phyloP scores from a whole-genome alignment of 2,888 invertebrate species.

The Drosophila flavopinicola region DNA sequence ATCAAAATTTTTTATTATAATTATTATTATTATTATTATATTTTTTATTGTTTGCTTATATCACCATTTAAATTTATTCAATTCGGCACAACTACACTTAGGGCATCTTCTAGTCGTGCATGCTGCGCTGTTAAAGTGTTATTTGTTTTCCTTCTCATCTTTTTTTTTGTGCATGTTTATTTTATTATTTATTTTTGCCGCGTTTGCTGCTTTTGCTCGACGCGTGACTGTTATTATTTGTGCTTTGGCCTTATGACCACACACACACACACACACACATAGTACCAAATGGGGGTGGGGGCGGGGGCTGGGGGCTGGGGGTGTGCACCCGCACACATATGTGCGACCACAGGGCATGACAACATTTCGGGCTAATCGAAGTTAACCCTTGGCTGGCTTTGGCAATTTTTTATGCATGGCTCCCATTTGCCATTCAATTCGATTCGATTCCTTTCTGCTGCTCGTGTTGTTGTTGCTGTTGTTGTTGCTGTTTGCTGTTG shows the following conservation, averaged over 20 bases:
- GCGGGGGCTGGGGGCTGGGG: too few species aligned
- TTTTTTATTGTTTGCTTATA: background rate
- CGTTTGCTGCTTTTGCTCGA: slow-evolving; percentile 63
- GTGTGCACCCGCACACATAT: slow-evolving; percentile 71
- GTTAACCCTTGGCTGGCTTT: slow-evolving; percentile 79
- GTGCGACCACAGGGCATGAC: slow-evolving; percentile 81
- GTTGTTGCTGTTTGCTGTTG: slow-evolving; percentile 31
- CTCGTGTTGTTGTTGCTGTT: slow-evolving; percentile 18
- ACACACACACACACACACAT: slow-evolving; percentile 36
- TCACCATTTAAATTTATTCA: background rate
- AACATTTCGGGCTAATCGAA: slow-evolving; percentile 79
- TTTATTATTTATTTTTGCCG: slow-evolving; percentile 74
- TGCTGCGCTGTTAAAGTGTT: background rate
- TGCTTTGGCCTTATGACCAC: slow-evolving; percentile 75
- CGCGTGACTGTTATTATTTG: slow-evolving; percentile 79
- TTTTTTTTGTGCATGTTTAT: slow-evolving; percentile 51
- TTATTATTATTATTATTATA: background rate
- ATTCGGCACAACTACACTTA: too few species aligned
- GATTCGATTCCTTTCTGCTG: slow-evolving; percentile 70
- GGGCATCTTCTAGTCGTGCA: slow-evolving; percentile 9
- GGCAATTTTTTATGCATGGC: slow-evolving; percentile 79
- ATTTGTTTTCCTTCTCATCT: slow-evolving; percentile 32
- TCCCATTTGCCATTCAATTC: slow-evolving; percentile 76
- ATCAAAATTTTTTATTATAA: background rate
- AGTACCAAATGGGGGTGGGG: too few species aligned